Evolutionary conservation across 64 coral and sea anemone species (phyloP), one percentile per base, ranked within the genome.

Genomic region (Pachyseris speciosa): DNA sequence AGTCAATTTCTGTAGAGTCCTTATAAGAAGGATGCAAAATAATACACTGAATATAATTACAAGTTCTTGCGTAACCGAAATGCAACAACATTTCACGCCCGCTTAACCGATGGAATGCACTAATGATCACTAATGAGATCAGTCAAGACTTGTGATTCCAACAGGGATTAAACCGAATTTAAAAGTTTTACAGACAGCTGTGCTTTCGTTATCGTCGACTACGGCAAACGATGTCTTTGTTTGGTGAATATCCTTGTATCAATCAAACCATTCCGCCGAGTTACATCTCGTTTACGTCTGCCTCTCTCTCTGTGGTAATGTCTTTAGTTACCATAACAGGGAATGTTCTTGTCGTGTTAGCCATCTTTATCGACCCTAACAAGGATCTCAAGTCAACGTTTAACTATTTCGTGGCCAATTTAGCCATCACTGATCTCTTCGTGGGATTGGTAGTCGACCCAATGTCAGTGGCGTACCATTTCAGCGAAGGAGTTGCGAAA

Each of bases 311-410:
- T 11, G 75, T 60, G 2, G 3, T 84, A 11, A 81, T 96, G 37
- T 70, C 63, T 10, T 42, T 96, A 4, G 59, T 93, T 25, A 93
- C 90, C 19, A 84, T 97, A 11, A 67, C 91, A 24, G 95, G 95
- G 9, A 97, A 97, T 74, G 15, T 90, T 38, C 95, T 97, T 36
- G 91, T 97, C 15, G 38, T 97, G 30, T 65, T 97, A 22, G 92
- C 95, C 0, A 75, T 97, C 33, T 88, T 90, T 2, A 68, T 85
- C n/a, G 86, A 97, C 39, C 95, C 95, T 0, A 80, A 97, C 77
- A 97, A 80, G 10, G 91, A 97, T 63, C 69, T 97, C 1, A 85
- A 88, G 37, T 93, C 91, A 28, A 91, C 91, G 33, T 97, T 97
- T 68, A 93, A 84, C 83, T 97, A 86, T 49, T 93, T 93, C 19